These are phyloP conservation scores for Caenorhabditis becei DNA, from an alignment of 2,888 invertebrate genomes.

Conservation along the genomic window DNA sequence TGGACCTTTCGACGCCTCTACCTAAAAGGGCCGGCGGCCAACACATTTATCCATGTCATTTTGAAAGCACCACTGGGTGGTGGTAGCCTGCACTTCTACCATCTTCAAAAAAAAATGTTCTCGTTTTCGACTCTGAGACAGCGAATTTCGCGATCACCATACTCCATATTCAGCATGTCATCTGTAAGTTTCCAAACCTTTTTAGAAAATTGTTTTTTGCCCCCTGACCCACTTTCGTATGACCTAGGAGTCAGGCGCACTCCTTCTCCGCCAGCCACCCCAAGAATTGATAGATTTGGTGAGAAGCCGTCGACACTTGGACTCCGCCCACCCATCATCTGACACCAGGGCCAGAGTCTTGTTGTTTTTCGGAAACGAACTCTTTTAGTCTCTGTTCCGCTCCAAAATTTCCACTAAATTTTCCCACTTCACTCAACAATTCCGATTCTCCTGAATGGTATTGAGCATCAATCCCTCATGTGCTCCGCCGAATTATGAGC, in stretches of 20 bases:
- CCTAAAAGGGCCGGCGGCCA: conserved; percentile 52
- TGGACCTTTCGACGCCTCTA: conserved; percentile 60
- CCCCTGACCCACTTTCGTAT: not conserved
- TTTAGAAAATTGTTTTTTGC: not conserved
- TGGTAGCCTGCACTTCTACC: conserved; percentile 27
- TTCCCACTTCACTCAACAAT: conserved; percentile 8
- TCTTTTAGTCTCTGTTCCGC: not conserved
- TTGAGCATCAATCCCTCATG: conserved; percentile 54
- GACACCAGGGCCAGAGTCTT: conserved; percentile 45
- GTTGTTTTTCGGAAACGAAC: conserved; percentile 36
- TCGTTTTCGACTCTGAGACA: conserved; percentile 20
- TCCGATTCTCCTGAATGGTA: conserved; percentile 31
- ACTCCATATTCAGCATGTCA: conserved; percentile 34
- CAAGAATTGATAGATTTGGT: conserved; percentile 60
- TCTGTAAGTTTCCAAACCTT: conserved; percentile 21
- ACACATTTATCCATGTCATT: conserved; percentile 58
- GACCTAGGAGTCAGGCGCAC: conserved; percentile 26
- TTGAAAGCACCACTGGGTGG: conserved; percentile 51
- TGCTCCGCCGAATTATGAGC: conserved; percentile 50
- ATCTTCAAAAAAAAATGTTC: conserved; percentile 15
- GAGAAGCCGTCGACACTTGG: conserved; percentile 63
- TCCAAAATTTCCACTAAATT: not conserved
- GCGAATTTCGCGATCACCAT: conserved; percentile 16
- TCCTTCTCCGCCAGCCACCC: conserved; percentile 11
- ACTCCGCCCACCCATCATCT: conserved; percentile 56